phyloP scores from a whole-genome alignment of 1,140 invertebrate genomes.

The Euura lappo region DNA sequence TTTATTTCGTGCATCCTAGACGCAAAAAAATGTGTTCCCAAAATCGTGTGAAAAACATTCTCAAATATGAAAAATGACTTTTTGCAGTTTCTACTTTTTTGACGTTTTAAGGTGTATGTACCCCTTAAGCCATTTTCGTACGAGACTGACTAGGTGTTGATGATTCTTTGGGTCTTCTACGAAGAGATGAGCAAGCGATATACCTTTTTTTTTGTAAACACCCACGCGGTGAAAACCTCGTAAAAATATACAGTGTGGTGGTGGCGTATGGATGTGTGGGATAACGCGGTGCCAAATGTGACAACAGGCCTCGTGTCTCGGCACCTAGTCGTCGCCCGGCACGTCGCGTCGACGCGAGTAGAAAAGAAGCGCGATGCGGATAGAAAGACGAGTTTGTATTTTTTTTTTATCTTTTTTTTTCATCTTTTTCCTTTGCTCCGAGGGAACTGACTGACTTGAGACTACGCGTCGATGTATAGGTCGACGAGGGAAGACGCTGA shows the following conservation, averaged over 20 bases:
- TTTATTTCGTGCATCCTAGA: too few relatives aligned
- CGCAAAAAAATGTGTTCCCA: too few relatives aligned
- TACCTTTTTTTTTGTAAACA: neutral
- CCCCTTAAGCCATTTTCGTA: too few relatives aligned
- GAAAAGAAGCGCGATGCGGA: neutral
- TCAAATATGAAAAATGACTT: too few relatives aligned
- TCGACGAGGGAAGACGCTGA: too few relatives aligned
- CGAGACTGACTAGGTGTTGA: too few relatives aligned
- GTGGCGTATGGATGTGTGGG: too few relatives aligned
- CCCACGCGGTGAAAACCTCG: neutral
- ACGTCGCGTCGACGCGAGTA: constrained; percentile 7
- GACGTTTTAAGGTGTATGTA: too few relatives aligned
- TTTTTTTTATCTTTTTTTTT: neutral
- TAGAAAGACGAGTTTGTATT: constrained; percentile 1
- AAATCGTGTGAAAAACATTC: too few relatives aligned
- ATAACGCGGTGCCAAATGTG: neutral
- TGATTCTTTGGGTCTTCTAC: neutral
- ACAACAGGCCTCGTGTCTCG: constrained; percentile 1
- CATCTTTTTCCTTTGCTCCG: constrained; percentile 15
- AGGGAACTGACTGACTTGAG: too few relatives aligned
- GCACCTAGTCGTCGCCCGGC: neutral
- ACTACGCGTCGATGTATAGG: too few relatives aligned
- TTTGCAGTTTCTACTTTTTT: too few relatives aligned
- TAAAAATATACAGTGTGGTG: neutral
- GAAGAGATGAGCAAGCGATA: neutral